Evolutionary conservation across 2,888 invertebrate species (phyloP), one percentile per base, ranked within the genome.

Genomic region (Elaeidobius kamerunicus): DNA sequence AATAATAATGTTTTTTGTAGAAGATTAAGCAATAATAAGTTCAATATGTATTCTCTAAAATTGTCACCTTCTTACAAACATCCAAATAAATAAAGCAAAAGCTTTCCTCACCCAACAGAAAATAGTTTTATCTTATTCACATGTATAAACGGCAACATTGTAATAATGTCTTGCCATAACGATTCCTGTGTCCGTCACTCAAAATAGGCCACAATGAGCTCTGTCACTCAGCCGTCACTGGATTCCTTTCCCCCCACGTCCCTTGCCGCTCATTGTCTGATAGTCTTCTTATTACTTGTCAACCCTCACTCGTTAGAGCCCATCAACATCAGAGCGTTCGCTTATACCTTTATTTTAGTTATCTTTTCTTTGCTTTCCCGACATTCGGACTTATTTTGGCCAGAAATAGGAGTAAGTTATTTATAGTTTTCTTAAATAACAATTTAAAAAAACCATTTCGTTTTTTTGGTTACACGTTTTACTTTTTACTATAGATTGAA

Each of bases 181-280:
- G 66, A 68, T 65, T 66, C 63, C 69, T 69, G 69, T 69, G 69
- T 63, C 67, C 67, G 70, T 69, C 71, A 69, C 56, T 70, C 69
- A 65, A 56, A 46, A 55, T 57, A 47, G 57, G 17, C 63, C 64
- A 70, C 70, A 71, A 70, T 70, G 69, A 70, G 67, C 60, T 63
- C 68, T 67, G 71, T 70, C 71, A 70, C 67, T 70, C 70, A 69
- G 65, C 61, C 66, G 62, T 64, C 66, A 60, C 53, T 41, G 56
- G 36, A 35, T 48, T 57, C 57, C 53, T 56, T 47, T 56, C 60
- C 58, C 61, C 60, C 52, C 58, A 43, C 58, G 52, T 60, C 63
- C 59, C 59, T 62, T 61, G 62, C 63, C 64, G 55, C 58, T 59
- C 60, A 57, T 58, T 42, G 44, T 34, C 51, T 56, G 56, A 65